phyloP scores from a whole-genome alignment of 2,888 invertebrate genomes.

The Lasioglossum figueresi region DNA sequence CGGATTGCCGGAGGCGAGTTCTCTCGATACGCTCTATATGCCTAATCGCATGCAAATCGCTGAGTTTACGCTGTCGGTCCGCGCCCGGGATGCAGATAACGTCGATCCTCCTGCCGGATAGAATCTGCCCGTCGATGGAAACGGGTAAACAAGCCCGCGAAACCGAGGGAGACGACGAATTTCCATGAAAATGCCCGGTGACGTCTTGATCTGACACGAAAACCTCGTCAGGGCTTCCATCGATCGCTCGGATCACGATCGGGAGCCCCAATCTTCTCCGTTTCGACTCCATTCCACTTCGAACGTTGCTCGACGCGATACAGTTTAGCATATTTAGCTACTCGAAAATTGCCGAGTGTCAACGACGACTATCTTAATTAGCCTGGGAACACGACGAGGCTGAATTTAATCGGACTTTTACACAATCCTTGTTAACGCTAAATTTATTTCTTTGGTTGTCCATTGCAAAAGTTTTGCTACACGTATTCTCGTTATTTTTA shows the following conservation, averaged over 20 bases:
- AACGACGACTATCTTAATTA: background rate
- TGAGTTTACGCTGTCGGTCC: slow-evolving; percentile 9
- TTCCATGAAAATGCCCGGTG: slow-evolving; percentile 43
- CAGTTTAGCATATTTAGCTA: background rate
- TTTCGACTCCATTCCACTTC: background rate
- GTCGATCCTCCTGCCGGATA: slow-evolving; percentile 46
- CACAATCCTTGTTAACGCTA: background rate
- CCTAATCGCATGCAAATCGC: slow-evolving; percentile 54
- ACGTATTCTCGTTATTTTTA: too few relatives aligned
- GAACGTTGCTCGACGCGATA: background rate
- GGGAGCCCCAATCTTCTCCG: background rate
- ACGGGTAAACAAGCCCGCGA: slow-evolving; percentile 45
- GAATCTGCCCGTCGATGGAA: slow-evolving; percentile 38
- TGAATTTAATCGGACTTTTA: background rate
- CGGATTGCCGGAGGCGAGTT: background rate
- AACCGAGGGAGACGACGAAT: background rate
- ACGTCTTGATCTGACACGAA: slow-evolving; percentile 28
- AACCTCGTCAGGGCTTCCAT: background rate
- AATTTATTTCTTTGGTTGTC: too few relatives aligned
- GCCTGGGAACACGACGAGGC: background rate
- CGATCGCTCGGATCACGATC: background rate
- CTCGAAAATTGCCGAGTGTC: background rate
- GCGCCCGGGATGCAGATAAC: slow-evolving; percentile 42
- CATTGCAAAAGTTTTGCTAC: too few relatives aligned
- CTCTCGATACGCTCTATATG: slow-evolving; percentile 35